phyloP scores from a whole-genome alignment of 2,888 invertebrate species.

The Reticulitermes lucifugus region DNA sequence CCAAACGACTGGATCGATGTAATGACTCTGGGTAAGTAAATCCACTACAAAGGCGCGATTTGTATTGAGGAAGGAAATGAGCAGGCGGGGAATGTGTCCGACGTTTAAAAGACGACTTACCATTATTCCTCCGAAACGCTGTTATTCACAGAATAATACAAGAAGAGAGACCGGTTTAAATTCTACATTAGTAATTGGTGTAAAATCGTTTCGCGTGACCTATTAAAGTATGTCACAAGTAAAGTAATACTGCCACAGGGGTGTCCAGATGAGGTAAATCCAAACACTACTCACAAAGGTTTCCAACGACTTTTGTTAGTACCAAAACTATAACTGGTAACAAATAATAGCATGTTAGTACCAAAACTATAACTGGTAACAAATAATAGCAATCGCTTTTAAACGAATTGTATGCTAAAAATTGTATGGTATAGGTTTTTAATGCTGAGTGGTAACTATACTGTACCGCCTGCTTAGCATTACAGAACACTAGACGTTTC shows the following conservation, averaged over 20 bases:
- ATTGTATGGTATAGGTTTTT: too few relatives aligned
- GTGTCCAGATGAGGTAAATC: neutral
- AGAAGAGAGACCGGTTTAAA: neutral
- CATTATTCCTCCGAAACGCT: neutral
- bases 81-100: neutral
- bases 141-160: neutral
- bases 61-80: neutral
- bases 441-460: too few relatives aligned
- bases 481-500: too few relatives aligned
- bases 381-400: too few relatives aligned
- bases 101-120: neutral
- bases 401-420: too few relatives aligned
- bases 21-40: neutral
- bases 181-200: neutral
- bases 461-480: too few relatives aligned
- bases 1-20: neutral
- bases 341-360: too few relatives aligned
- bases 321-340: too few relatives aligned
- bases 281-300: too few relatives aligned
- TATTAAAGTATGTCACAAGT: neutral
- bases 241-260: neutral
- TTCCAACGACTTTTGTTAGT: too few relatives aligned
- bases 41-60: neutral
- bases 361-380: too few relatives aligned
- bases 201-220: constrained; percentile 1